Conservation (phyloP, 2,888 invertebrate genomes). For the Drosophila aldrichi region DNA sequence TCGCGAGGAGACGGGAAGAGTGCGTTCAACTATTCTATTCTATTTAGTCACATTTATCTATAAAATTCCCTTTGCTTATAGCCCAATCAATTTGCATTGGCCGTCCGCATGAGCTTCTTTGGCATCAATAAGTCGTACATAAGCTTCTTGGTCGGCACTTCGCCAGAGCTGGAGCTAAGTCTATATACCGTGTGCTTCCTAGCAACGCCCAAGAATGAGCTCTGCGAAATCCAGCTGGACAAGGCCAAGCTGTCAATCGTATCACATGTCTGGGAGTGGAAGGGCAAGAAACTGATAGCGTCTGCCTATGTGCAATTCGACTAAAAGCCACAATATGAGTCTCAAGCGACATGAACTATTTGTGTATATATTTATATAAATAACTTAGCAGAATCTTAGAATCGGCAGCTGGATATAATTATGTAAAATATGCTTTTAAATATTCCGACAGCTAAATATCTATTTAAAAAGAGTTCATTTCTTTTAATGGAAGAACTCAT, state of each 20-base stretch:
- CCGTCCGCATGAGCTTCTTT: constrained; percentile 68
- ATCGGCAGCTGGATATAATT: not conserved
- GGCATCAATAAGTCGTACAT: constrained; percentile 66
- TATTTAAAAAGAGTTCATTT: not conserved
- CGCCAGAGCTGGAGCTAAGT: constrained; percentile 80
- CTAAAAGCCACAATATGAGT: not conserved
- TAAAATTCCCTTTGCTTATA: constrained; percentile 32
- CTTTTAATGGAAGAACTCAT: no score
- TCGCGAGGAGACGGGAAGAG: constrained; percentile 70
- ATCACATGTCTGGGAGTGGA: constrained; percentile 77
- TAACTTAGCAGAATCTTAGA: not conserved
- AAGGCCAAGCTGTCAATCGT: constrained; percentile 60
- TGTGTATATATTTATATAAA: no score
- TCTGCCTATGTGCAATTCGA: constrained; percentile 66
- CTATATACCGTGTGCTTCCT: constrained; percentile 80
- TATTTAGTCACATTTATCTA: not conserved
- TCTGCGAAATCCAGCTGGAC: constrained; percentile 75
- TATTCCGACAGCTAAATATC: not conserved
- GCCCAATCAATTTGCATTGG: constrained; percentile 61
- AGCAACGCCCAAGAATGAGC: constrained; percentile 62
- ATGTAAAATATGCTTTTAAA: not conserved
- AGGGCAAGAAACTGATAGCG: constrained; percentile 71
- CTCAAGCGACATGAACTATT: not conserved
- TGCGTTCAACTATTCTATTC: constrained; percentile 20
- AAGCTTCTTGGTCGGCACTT: constrained; percentile 75